Evolutionary conservation across 2,888 invertebrate genomes (phyloP), one percentile per base, ranked within the genome.

Genomic region (Morpho helenor): DNA sequence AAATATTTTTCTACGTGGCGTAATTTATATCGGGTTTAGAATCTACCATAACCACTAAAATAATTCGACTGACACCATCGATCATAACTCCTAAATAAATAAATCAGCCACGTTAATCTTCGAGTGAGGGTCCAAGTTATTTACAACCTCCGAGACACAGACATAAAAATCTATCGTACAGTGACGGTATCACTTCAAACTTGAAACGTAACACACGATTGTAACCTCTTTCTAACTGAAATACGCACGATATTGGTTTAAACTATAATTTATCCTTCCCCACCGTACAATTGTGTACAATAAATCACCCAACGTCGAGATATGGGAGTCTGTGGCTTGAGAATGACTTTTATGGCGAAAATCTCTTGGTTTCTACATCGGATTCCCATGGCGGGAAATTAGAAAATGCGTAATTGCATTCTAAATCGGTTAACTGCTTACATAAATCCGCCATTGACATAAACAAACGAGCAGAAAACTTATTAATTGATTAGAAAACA

Each of bases 111-210:
- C 66, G 73, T 76, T 80, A 82, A 82, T 82, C 78, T 79, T 69
- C 71, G 68, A 66, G 73, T 73, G 77, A 58, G 61, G 64, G 66
- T 61, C 60, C 48, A 60, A 64, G 80, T 82, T 84, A 87, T 87
- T 87, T 87, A 87, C 84, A 80, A 75, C 81, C 79, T 77, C 71
- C 75, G 74, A 82, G 81, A 82, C 77, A 77, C 74, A 69, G 73
- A 81, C 80, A 84, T 86, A 84, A 87, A 86, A 86, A 83, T 83
- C 77, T 84, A 83, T 83, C 82, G 84, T 59, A 64, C 56, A 62
- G 41, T 51, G 46, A 39, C 52, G 57, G 41, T 45, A 56, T 53
- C 49, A 9, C 39, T 52, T 23, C 23, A 8, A 22, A 54, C 40
- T 16, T 39, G 22, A 39, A 50, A 40, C 40, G n/a, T 22, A 8